Evolutionary conservation across 1,140 invertebrate species (phyloP), one percentile per base, ranked within the genome.

Genomic region (Panagrolaimus sp.): DNA sequence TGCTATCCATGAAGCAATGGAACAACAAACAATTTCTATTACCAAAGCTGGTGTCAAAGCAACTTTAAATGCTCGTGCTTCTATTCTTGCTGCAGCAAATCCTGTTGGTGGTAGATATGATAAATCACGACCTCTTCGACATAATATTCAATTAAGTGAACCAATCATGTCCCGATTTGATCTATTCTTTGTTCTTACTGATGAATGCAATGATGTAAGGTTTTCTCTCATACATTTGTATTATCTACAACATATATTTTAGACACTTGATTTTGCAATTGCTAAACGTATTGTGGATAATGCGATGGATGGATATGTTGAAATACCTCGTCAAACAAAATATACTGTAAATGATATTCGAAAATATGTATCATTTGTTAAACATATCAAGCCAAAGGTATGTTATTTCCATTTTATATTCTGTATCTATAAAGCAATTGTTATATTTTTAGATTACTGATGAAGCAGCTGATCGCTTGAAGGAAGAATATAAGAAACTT

Each of bases 81-180:
- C 95, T 0, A 98, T 99, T 78, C 85, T 99, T 51, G 96, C 96
- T 1, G 96, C 96, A 13, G 95, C 95, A 0, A 99, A 98, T 87
- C 96, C 96, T 0, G 90, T 96, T 66, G 91, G 91, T 44, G 94
- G 96, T 1, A 87, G 92, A 27, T 99, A 99, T 84, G 94, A 99
- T 84, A 86, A 92, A 66, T 88, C 91, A 0, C 96, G 94, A 82
- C 93, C 93, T 0, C 85, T 99, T 1, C 91, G 95, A 74, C 92
- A 98, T 81, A 99, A 99, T 84, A 90, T 99, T 0, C 86, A 89
- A 1, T 84, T 99, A 9, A 90, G 91, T 0, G 93, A 95, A 0
- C 96, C 96, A 0, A 98, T 99, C 77, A 98, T 99, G 94, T 98
- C 96, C 0, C 87, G 96, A 81, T 99, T 99, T 84, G 96, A 99